Conservation (phyloP, 1,140 invertebrate genomes). For the Drosophila albomicans region DNA sequence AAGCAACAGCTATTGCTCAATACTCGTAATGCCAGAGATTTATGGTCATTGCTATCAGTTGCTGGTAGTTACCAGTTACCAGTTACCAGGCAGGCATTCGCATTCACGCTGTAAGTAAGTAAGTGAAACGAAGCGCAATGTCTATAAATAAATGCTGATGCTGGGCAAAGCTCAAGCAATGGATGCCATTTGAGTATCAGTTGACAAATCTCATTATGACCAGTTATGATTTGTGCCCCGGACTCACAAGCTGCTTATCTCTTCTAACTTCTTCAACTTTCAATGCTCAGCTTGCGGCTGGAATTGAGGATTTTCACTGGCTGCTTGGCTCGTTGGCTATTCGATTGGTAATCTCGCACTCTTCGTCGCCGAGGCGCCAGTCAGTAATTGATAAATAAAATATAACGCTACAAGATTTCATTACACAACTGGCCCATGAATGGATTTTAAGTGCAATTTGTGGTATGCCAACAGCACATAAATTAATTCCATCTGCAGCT, state of each 20-base stretch:
- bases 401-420: conserved; percentile 49
- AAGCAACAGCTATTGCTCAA: conserved; percentile 48
- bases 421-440: conserved; percentile 17
- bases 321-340: neutral
- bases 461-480: conserved; percentile 64
- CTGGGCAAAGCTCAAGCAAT: conserved; percentile 5
- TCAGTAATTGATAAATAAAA: conserved; percentile 70
- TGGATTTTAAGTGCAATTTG: conserved; percentile 73
- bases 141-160: conserved; percentile 49
- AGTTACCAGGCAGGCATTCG: conserved; percentile 4
- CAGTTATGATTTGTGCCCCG: conserved; percentile 44
- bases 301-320: neutral
- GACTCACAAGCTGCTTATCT: conserved; percentile 10
- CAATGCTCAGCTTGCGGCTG: conserved; percentile 1
- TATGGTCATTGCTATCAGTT: conserved; percentile 40
- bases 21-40: conserved; percentile 42
- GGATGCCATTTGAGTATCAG: conserved; percentile 57
- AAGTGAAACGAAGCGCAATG: conserved; percentile 26
- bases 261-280: conserved; percentile 26
- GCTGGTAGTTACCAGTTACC: conserved; percentile 20
- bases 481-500: conserved; percentile 53
- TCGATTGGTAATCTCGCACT: conserved; percentile 10
- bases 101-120: neutral
- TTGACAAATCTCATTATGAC: conserved; percentile 70
- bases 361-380: neutral